phyloP scores from a whole-genome alignment of 2,888 invertebrate species.

The Drosophila emarginata region DNA sequence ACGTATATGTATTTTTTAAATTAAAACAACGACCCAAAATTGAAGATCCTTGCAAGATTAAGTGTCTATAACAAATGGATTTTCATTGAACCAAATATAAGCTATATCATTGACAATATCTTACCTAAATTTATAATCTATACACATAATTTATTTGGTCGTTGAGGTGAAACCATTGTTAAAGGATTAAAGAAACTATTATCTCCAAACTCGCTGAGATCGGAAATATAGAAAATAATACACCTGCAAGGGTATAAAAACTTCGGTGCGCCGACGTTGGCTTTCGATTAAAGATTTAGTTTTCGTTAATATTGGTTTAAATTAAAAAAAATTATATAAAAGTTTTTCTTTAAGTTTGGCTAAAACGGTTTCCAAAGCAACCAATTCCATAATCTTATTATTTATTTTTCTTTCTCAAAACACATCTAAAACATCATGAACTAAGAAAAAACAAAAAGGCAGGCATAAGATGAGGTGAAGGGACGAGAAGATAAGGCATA shows the following conservation, averaged over 20 bases:
- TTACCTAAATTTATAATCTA: neutral
- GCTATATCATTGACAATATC: neutral
- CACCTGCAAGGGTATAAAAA: neutral
- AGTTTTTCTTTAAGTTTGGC: neutral
- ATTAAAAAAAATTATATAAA: neutral
- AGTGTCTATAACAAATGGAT: no score
- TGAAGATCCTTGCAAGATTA: no score
- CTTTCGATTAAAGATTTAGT: conserved; percentile 1
- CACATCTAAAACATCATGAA: conserved; percentile 4
- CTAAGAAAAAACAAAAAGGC: conserved; percentile 21
- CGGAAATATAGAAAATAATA: neutral
- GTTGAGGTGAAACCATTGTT: neutral
- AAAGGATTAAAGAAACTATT: no score
- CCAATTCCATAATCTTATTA: conserved; percentile 9
- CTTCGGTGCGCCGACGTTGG: conserved; percentile 5
- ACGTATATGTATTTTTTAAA: no score
- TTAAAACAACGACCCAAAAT: no score
- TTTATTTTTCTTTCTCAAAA: conserved; percentile 17
- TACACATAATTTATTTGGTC: neutral
- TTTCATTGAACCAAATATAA: neutral
- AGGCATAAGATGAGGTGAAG: conserved; percentile 35
- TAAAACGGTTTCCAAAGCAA: neutral
- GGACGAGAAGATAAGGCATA: neutral
- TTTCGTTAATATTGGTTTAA: conserved; percentile 26
- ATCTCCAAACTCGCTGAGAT: no score